Evolutionary conservation across 2,113 vertebrate species (phyloP).

Genomic region (Cepphus grylle): DNA sequence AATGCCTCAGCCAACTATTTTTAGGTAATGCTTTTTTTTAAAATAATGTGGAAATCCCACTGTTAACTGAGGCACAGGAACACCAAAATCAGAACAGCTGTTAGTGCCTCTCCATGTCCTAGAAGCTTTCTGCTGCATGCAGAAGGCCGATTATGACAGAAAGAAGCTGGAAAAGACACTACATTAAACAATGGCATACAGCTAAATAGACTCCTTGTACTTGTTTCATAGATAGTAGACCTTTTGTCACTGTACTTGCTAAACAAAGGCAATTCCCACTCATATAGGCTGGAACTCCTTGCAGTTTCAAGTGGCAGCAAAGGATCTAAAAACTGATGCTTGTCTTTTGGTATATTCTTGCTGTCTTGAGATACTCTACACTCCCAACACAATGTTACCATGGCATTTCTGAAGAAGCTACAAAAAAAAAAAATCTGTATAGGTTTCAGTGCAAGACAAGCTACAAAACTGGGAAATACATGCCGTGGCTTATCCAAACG

Average conservation of each 20-base stretch:
- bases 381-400: background rate
- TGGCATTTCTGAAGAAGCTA: background rate
- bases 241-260: background rate
- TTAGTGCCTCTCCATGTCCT: background rate
- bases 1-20: background rate
- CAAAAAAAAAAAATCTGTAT: background rate
- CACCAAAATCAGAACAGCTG: background rate
- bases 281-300: background rate
- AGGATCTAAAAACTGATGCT: background rate
- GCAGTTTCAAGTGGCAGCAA: background rate
- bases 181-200: rapidly evolving
- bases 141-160: background rate
- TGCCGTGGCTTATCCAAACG: background rate
- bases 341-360: background rate
- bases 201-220: background rate
- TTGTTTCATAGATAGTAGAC: background rate
- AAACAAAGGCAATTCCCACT: background rate
- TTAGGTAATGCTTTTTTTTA: background rate
- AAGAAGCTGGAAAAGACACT: background rate
- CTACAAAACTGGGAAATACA: background rate
- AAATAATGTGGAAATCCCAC: background rate
- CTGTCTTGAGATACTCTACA: background rate
- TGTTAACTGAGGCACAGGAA: background rate
- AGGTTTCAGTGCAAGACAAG: background rate
- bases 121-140: background rate